Evolutionary conservation across 64 coral and sea anemone species (phyloP), one percentile per base, ranked within the genome.

Genomic region (Actinia equina): DNA sequence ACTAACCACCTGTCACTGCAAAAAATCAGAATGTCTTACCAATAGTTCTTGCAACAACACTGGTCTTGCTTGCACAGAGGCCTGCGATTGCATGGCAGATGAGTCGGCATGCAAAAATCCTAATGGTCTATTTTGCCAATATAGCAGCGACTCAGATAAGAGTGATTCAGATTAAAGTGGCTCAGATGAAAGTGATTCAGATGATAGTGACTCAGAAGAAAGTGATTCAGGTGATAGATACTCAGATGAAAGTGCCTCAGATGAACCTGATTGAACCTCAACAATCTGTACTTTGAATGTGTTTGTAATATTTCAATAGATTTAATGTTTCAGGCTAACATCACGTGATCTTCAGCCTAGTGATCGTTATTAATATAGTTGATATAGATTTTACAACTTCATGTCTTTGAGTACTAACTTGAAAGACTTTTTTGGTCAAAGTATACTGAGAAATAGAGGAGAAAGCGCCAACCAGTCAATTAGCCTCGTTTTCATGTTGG

Each of bases 21-120:
- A 65, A 22, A 65, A 8, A 65, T 19, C 62, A 65, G 62, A 65
- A 65, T 65, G 62, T 22, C 62, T 2, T 0, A 65, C 62, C 62
- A 65, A n/a, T 65, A 89, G 87, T 37, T 37, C 30, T 37, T 37
- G 30, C 84, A 89, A 81, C 54, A 89, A 52, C 64, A 89, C 19
- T 74, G 83, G 83, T 27, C 84, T 90, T 87, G 18, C 26, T 77
- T 94, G 84, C 52, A 87, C 85, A 26, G 92, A 90, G 65, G 88
- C 83, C 53, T 94, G 92, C 80, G 18, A 82, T 78, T 94, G 92
- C 85, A 90, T 94, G 85, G 86, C 89, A 88, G 89, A 22, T 22
- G 19, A 22, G 62, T 4, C 17, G 19, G 7, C 17, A 3, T 65
- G 62, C 22, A 65, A 65, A 65, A 65, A 65, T 22, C 18, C 42